Evolutionary conservation across 2,113 vertebrate species (phyloP).

Genomic region (Cebus imitator): DNA sequence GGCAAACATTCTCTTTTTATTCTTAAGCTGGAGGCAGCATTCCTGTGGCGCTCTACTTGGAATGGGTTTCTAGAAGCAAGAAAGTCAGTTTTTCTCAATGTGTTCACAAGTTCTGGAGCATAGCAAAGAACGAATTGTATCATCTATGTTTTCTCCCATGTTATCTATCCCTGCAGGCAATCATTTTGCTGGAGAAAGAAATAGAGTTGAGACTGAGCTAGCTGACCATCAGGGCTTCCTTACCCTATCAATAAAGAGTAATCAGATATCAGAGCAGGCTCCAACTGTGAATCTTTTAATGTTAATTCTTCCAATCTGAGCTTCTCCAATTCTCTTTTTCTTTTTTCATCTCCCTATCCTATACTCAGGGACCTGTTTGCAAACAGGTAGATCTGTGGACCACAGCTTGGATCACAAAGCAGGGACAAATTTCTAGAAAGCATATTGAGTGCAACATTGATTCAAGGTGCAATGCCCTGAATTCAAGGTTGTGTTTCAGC

Average conservation of each 20-base stretch:
- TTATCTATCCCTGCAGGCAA: neutral
- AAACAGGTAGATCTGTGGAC: neutral
- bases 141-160: neutral
- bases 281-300: neutral
- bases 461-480: no score
- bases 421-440: neutral
- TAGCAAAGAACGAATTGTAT: neutral
- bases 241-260: neutral
- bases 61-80: neutral
- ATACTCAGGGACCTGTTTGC: neutral
- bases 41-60: neutral
- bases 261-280: neutral
- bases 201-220: neutral
- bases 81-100: neutral
- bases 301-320: neutral
- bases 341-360: neutral
- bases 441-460: neutral
- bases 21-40: neutral
- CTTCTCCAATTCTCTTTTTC: neutral
- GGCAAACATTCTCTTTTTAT: neutral
- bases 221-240: neutral
- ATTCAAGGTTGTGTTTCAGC: neutral
- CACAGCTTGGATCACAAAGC: neutral
- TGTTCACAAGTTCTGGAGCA: neutral
- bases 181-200: neutral